phyloP scores from a whole-genome alignment of 2,888 invertebrate genomes.

The Drosophila kuntzei region DNA sequence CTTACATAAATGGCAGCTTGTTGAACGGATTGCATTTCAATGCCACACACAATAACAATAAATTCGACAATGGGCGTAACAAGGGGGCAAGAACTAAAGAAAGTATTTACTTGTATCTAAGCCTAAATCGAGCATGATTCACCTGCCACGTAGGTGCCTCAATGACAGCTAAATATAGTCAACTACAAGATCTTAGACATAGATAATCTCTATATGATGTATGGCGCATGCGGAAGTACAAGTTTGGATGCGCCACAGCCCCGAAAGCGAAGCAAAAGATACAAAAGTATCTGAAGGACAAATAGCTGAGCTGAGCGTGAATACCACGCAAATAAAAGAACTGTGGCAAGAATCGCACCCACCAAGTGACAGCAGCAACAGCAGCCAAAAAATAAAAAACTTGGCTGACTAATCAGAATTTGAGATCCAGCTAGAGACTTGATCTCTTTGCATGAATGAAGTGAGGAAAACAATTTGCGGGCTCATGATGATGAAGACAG shows the following conservation, averaged over 20 bases:
- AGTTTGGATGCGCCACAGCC: constrained; percentile 61
- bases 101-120: constrained; percentile 4
- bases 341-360: constrained; percentile 75
- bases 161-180: constrained; percentile 65
- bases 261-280: constrained; percentile 31
- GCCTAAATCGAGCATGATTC: constrained; percentile 34
- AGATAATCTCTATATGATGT: constrained; percentile 39
- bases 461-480: constrained; percentile 68
- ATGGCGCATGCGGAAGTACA: constrained; percentile 63
- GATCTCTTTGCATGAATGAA: constrained; percentile 55
- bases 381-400: constrained; percentile 12
- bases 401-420: constrained; percentile 68
- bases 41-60: constrained; percentile 37
- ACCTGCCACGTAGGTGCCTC: constrained; percentile 45
- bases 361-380: constrained; percentile 44
- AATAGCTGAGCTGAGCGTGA: constrained; percentile 46
- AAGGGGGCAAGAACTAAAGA: constrained; percentile 15
- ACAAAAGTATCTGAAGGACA: constrained; percentile 70
- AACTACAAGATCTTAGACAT: constrained; percentile 45
- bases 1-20: constrained; percentile 80
- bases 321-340: constrained; percentile 62
- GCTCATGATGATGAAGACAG: constrained; percentile 15
- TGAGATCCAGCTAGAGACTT: constrained; percentile 31
- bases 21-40: constrained; percentile 41
- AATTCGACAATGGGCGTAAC: constrained; percentile 34